Percentiles rank a stretch among this genome's conserved stretches.
These are phyloP conservation scores for Enoplosus armatus DNA, from an alignment of 2,797 vertebrate species.

Conservation along the genomic window DNA sequence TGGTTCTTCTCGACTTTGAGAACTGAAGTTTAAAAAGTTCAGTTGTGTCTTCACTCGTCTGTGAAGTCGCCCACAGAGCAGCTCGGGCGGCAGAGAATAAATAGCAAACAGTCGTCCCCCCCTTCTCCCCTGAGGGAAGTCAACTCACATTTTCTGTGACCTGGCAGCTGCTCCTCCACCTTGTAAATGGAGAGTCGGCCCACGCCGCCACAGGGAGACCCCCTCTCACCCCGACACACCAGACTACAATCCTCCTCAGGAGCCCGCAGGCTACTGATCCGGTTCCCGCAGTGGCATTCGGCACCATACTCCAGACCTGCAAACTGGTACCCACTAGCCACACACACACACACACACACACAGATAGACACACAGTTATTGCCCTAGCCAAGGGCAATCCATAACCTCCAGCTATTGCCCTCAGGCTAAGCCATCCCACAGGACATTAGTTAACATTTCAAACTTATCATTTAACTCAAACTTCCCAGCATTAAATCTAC, in stretches of 20 bases:
- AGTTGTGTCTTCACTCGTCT: not conserved
- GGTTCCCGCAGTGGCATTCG: constrained; percentile 97
- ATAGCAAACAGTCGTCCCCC: constrained; percentile 15
- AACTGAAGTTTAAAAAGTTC: not conserved
- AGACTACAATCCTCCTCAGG: constrained; percentile 92
- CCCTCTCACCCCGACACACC: constrained; percentile 92
- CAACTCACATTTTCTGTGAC: constrained; percentile 90
- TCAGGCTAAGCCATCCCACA: constrained; percentile 44
- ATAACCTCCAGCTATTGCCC: constrained; percentile 54
- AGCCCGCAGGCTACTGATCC: constrained; percentile 78
- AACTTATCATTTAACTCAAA: constrained; percentile 55
- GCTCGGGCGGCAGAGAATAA: constrained; percentile 15
- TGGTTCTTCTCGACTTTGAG: not conserved
- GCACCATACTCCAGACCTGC: constrained; percentile 94
- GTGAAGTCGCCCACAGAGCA: not conserved
- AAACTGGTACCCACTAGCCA: constrained; percentile 90
- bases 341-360: constrained; percentile 49
- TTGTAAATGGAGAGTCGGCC: constrained; percentile 93
- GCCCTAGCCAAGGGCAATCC: constrained; percentile 29
- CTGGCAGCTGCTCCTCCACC: constrained; percentile 87
- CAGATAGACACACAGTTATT: constrained; percentile 26
- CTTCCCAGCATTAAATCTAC: constrained; percentile 20
- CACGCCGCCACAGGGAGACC: constrained; percentile 90
- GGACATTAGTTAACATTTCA: constrained; percentile 65
- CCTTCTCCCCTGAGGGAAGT: constrained; percentile 13